Percentiles rank a stretch among this genome's conserved stretches.
Conservation (phyloP, 1,140 invertebrate species). For the Melipona quadrifasciata region DNA sequence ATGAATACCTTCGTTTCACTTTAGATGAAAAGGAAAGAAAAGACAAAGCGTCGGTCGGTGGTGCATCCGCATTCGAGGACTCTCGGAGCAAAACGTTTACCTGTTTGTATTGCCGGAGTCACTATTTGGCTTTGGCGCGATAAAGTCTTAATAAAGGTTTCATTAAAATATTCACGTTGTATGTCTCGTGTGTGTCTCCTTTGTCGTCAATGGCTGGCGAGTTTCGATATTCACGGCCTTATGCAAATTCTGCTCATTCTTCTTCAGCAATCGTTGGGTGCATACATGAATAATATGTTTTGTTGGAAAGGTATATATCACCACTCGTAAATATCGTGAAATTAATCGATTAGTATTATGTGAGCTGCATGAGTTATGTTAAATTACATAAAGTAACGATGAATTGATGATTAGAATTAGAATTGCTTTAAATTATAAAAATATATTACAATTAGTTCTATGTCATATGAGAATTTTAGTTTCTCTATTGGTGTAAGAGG, state of each 20-base stretch:
- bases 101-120: conserved; percentile 71
- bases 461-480: too few species aligned
- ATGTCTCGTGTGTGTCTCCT: background rate
- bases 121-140: conserved; percentile 70
- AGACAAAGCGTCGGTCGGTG: conserved; percentile 24
- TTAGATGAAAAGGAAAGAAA: conserved; percentile 6
- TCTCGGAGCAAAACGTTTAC: conserved; percentile 57
- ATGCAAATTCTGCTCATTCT: background rate
- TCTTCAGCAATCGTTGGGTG: background rate
- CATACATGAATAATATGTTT: background rate
- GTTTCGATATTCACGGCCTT: background rate
- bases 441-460: too few species aligned
- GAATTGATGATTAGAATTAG: background rate
- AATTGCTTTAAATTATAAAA: too few species aligned
- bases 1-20: background rate
- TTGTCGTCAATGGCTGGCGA: background rate
- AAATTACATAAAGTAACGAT: background rate
- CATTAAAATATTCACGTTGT: conserved; percentile 67
- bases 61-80: conserved; percentile 50
- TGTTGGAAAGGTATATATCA: background rate
- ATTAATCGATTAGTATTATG: background rate
- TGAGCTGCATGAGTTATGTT: too few species aligned
- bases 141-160: conserved; percentile 77
- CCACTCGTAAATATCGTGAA: background rate
- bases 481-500: too few species aligned